These are phyloP conservation scores for Lanistes nyassanus DNA, from an alignment of 1,140 invertebrate species.

Conservation along the genomic window DNA sequence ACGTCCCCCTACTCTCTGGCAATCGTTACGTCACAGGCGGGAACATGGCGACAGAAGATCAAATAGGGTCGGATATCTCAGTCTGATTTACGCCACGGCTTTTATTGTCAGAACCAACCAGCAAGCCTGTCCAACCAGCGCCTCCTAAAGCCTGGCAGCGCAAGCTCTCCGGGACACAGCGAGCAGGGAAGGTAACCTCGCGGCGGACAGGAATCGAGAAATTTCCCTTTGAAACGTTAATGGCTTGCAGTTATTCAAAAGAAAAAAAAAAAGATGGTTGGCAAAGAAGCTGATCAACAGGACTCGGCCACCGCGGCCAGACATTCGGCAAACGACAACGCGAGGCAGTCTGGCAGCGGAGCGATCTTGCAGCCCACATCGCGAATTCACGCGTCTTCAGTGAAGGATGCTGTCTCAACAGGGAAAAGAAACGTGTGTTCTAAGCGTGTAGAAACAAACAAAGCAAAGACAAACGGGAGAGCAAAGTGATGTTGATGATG, in stretches of 20 bases:
- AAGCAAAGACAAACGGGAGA: not conserved
- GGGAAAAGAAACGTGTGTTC: no score
- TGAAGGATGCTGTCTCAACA: no score
- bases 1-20: no score
- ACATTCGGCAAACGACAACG: no score
- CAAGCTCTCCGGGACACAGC: not conserved
- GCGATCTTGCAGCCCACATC: no score
- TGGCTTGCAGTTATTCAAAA: no score
- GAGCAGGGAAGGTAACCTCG: not conserved
- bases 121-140: not conserved
- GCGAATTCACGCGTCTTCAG: no score
- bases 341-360: no score
- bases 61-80: not conserved
- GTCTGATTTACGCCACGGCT: slow-evolving; percentile 1
- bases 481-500: no score
- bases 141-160: not conserved
- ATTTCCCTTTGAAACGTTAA: not conserved
- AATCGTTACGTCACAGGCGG: not conserved
- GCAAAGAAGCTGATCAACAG: no score
- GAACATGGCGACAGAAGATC: not conserved
- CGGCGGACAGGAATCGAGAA: not conserved
- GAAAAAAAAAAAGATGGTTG: no score
- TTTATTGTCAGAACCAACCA: not conserved
- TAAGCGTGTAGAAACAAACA: not conserved
- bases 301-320: no score